Conservation (phyloP, 2,113 vertebrate genomes). For the Hemichromis elongatus region DNA sequence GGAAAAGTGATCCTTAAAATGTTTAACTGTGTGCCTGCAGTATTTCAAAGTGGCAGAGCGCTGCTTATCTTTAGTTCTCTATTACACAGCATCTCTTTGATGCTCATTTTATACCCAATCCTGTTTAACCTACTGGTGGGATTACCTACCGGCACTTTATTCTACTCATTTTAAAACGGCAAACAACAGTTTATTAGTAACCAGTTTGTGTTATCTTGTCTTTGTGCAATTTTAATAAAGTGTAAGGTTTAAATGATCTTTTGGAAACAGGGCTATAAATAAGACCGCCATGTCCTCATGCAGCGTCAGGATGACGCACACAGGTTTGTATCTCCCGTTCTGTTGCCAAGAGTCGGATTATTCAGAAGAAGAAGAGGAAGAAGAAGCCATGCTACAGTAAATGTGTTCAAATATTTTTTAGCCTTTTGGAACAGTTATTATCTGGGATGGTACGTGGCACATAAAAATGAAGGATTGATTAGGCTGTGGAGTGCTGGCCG, state of each 20-base stretch:
- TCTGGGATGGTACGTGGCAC: background rate
- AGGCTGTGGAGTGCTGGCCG: slow-evolving; percentile 31
- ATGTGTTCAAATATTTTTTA: background rate
- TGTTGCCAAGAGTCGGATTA: background rate
- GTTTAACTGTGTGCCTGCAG: background rate
- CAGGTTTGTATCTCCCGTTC: slow-evolving; percentile 28
- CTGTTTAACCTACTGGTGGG: background rate
- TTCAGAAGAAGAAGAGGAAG: background rate
- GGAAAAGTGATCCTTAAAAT: background rate
- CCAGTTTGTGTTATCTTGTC: background rate
- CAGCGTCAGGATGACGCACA: slow-evolving; percentile 74
- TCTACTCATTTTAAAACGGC: background rate
- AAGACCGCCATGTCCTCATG: slow-evolving; percentile 75
- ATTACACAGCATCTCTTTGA: background rate
- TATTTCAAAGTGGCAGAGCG: background rate
- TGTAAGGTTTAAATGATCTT: background rate
- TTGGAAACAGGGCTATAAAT: background rate
- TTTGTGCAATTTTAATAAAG: background rate
- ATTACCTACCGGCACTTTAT: background rate
- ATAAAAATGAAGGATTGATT: slow-evolving; percentile 60
- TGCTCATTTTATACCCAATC: background rate
- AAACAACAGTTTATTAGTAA: background rate
- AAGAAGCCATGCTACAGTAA: background rate
- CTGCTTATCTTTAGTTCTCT: background rate
- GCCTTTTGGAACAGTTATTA: slow-evolving; percentile 8